Conservation (phyloP, 2,113 vertebrate species). For the Monopterus albus region DNA sequence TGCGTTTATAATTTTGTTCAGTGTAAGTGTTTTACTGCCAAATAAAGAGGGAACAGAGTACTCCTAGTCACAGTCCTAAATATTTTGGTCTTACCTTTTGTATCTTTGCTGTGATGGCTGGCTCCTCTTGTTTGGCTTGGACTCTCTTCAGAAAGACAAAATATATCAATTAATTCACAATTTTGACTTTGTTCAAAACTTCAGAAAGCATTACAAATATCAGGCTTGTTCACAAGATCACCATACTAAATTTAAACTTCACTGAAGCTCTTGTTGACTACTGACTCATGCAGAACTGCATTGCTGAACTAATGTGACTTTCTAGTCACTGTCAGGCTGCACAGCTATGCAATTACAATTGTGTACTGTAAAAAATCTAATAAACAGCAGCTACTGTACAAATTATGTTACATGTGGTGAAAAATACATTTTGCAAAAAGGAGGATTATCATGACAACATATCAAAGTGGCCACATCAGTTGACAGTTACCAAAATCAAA, state of each 20-base stretch:
- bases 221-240: neutral
- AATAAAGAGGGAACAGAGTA: neutral
- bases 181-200: neutral
- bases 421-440: no score
- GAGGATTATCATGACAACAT: no score
- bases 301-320: neutral
- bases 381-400: no score
- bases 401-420: no score
- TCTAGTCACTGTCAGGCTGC: no score
- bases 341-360: no score
- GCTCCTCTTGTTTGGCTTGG: constrained; percentile 4
- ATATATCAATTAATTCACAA: neutral
- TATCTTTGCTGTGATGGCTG: neutral
- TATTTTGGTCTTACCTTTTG: constrained; percentile 49
- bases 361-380: no score
- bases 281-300: neutral
- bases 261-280: neutral
- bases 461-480: no score
- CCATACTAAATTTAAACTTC: neutral
- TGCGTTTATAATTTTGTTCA: no score
- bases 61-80: neutral
- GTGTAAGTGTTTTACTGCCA: no score
- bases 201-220: neutral
- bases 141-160: constrained; percentile 39
- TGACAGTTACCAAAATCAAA: no score